Evolutionary conservation across 2,797 vertebrate species (phyloP).

Genomic region (Schizothorax lantsangensis): DNA sequence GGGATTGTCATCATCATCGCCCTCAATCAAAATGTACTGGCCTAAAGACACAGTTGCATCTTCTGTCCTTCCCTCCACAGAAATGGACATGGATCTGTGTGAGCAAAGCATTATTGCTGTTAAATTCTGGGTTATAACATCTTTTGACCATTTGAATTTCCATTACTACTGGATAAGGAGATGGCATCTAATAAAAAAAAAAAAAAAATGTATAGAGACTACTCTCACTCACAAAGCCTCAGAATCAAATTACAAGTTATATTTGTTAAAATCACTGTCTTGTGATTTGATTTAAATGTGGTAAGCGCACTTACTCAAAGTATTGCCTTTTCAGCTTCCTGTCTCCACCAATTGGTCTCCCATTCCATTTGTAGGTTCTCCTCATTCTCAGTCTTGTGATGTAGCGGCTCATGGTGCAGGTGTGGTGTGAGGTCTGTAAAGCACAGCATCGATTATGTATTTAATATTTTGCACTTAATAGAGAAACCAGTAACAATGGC

Average conservation of each 20-base stretch:
- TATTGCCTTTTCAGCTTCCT: constrained; percentile 76
- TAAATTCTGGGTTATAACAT: background rate
- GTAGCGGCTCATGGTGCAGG: constrained; percentile 76
- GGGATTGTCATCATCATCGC: constrained; percentile 81
- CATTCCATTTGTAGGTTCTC: constrained; percentile 80
- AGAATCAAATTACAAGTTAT: background rate
- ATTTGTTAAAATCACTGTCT: background rate
- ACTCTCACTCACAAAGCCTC: background rate
- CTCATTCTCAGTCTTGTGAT: constrained; percentile 73
- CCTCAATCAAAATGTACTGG: constrained; percentile 88
- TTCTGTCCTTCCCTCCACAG: constrained; percentile 68
- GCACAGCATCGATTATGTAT: background rate
- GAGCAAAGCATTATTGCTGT: background rate
- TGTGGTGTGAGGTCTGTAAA: background rate
- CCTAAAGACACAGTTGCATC: constrained; percentile 74
- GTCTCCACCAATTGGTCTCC: constrained; percentile 70
- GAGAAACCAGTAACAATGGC: background rate
- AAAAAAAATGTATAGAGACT: background rate
- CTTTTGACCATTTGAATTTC: background rate
- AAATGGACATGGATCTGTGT: constrained; percentile 83
- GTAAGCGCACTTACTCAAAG: constrained; percentile 78
- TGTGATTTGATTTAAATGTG: background rate
- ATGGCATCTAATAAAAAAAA: too few relatives aligned
- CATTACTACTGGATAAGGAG: background rate
- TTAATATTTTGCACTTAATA: background rate